Evolutionary conservation across 2,113 vertebrate species (phyloP).

Genomic region (Eurystomus gularis): DNA sequence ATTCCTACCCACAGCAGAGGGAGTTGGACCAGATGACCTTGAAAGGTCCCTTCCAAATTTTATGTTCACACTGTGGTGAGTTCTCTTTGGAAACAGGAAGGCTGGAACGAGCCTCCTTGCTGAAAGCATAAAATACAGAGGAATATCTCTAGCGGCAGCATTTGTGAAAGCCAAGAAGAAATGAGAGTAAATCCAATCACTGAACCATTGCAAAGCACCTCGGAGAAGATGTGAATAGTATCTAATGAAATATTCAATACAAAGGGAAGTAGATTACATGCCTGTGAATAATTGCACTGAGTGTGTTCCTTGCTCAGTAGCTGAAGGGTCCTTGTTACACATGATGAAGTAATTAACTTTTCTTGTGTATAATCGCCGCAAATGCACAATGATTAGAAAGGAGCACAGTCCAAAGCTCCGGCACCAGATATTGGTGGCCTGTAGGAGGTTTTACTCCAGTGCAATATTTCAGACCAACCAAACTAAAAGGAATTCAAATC

Average conservation of each 20-base stretch:
- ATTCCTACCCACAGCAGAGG: background rate
- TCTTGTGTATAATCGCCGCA: background rate
- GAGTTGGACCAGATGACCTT: background rate
- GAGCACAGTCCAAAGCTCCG: background rate
- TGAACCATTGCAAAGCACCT: slow-evolving; percentile 10
- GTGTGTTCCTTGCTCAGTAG: background rate
- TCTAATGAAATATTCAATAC: slow-evolving; percentile 5
- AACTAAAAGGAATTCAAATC: background rate
- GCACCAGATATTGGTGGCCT: background rate
- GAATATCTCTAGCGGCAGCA: fast-evolving
- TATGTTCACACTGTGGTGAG: no score
- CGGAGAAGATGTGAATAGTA: background rate
- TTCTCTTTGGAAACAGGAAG: background rate
- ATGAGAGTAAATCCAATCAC: background rate
- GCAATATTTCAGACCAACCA: background rate
- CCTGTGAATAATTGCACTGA: background rate
- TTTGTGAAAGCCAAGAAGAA: background rate
- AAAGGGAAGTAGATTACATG: slow-evolving; percentile 19
- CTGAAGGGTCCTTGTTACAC: slow-evolving; percentile 1
- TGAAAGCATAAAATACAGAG: background rate
- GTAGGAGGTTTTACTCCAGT: background rate
- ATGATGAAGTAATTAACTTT: slow-evolving; percentile 10
- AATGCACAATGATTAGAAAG: background rate
- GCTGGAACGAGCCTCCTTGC: background rate
- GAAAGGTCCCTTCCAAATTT: background rate